phyloP scores from a whole-genome alignment of 2,113 vertebrate genomes.

The Eolophus roseicapilla region DNA sequence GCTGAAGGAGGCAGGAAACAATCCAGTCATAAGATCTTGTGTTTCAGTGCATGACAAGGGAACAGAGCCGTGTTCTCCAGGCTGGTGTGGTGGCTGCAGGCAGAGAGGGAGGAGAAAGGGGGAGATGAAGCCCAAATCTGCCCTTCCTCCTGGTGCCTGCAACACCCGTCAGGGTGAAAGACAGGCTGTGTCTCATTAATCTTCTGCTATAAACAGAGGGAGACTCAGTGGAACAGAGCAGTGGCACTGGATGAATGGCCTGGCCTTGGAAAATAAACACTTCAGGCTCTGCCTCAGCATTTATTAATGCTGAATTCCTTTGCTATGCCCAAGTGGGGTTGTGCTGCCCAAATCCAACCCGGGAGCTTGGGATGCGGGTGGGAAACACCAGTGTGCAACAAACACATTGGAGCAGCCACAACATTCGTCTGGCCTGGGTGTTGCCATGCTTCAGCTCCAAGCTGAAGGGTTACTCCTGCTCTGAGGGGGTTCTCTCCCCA shows the following conservation, averaged over 20 bases:
- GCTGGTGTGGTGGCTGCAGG: neutral
- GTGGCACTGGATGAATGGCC: constrained; percentile 44
- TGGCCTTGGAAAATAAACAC: constrained; percentile 63
- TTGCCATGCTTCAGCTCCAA: accelerated
- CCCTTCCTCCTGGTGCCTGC: neutral
- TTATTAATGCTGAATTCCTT: constrained; percentile 51
- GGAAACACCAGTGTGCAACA: accelerated
- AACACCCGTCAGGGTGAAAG: neutral
- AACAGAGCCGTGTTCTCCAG: neutral
- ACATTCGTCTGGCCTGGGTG: accelerated
- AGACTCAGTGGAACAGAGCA: neutral
- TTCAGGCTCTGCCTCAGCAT: neutral
- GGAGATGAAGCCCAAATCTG: neutral
- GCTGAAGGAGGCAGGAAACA: neutral
- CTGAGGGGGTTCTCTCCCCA: neutral
- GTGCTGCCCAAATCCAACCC: neutral
- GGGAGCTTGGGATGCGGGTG: accelerated
- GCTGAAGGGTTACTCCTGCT: neutral
- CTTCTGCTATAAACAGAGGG: constrained; percentile 29
- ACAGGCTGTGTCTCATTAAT: constrained; percentile 53
- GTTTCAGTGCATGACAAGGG: neutral
- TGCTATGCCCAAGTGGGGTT: neutral
- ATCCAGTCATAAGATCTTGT: neutral
- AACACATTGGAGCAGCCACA: neutral
- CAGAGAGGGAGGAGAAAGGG: neutral